phyloP scores from a whole-genome alignment of 2,113 vertebrate genomes.

The Paramisgurnus dabryanus region DNA sequence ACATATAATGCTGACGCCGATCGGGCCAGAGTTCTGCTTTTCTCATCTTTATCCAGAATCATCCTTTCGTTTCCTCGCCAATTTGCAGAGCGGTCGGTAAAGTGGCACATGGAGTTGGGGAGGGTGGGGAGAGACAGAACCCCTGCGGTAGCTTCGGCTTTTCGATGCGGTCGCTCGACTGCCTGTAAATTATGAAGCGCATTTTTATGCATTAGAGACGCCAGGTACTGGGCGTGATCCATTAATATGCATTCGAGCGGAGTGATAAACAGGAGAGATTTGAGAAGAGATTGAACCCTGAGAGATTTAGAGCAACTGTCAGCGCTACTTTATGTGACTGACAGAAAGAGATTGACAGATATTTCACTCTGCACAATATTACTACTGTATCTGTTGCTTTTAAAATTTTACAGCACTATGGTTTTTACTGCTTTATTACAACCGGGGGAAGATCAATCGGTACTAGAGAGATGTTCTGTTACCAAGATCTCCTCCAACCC shows the following conservation, averaged over 20 bases:
- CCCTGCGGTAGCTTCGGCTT: constrained; percentile 13
- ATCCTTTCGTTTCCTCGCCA: constrained; percentile 19
- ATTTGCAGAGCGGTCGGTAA: constrained; percentile 40
- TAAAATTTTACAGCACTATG: constrained; percentile 5
- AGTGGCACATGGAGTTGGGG: background rate
- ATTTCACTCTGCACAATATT: constrained; percentile 6
- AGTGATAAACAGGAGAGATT: constrained; percentile 30
- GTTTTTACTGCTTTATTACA: background rate
- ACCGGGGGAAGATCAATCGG: background rate
- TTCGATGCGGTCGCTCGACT: background rate
- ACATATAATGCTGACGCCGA: constrained; percentile 36
- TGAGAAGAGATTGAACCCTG: constrained; percentile 18
- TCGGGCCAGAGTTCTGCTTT: constrained; percentile 28
- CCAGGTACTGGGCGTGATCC: constrained; percentile 33
- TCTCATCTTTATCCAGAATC: constrained; percentile 43
- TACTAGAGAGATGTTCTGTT: background rate
- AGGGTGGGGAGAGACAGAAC: constrained; percentile 3
- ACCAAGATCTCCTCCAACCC: background rate
- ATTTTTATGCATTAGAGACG: constrained; percentile 44
- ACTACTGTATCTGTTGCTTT: constrained; percentile 29
- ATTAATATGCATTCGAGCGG: constrained; percentile 44
- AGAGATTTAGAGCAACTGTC: constrained; percentile 39
- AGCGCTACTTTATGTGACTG: constrained; percentile 36
- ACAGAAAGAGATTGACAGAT: constrained; percentile 32
- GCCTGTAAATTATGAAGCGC: constrained; percentile 36